Evolutionary conservation across 2,113 vertebrate species (phyloP).

Genomic region (Canis aureus): DNA sequence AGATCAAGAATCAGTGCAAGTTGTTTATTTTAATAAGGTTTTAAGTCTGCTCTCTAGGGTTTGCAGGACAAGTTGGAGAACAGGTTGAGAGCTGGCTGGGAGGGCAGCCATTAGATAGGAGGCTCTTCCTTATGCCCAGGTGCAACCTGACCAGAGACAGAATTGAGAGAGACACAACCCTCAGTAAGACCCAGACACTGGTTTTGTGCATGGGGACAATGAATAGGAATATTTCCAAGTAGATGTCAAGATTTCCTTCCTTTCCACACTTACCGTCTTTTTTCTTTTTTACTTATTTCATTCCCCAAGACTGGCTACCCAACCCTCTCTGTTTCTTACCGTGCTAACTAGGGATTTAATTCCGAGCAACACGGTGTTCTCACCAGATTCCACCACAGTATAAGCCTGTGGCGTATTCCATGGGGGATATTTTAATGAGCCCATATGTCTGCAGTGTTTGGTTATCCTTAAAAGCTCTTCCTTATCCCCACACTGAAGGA

Average conservation of each 20-base stretch:
- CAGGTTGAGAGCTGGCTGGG: background rate
- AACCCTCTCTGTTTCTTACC: background rate
- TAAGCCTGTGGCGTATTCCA: background rate
- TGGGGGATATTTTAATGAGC: background rate
- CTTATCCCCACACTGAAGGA: background rate
- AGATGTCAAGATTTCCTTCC: constrained; percentile 10
- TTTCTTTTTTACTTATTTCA: constrained; percentile 19
- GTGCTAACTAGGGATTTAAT: background rate
- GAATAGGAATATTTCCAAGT: constrained; percentile 26
- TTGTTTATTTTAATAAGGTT: constrained; percentile 17
- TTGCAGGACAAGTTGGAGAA: background rate
- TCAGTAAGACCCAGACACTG: background rate
- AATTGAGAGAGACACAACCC: background rate
- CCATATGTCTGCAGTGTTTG: background rate
- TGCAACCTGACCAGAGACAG: background rate
- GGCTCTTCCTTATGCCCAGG: background rate
- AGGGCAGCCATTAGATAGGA: background rate
- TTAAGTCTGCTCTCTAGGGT: background rate
- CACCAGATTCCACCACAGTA: background rate
- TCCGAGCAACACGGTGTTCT: background rate
- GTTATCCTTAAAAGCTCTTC: background rate
- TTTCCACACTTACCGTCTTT: background rate
- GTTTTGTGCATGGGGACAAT: background rate
- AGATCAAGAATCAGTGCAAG: background rate
- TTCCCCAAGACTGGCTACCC: background rate